These are phyloP conservation scores for Brenthis hecate DNA, from an alignment of 2,888 invertebrate species.

Conservation along the genomic window DNA sequence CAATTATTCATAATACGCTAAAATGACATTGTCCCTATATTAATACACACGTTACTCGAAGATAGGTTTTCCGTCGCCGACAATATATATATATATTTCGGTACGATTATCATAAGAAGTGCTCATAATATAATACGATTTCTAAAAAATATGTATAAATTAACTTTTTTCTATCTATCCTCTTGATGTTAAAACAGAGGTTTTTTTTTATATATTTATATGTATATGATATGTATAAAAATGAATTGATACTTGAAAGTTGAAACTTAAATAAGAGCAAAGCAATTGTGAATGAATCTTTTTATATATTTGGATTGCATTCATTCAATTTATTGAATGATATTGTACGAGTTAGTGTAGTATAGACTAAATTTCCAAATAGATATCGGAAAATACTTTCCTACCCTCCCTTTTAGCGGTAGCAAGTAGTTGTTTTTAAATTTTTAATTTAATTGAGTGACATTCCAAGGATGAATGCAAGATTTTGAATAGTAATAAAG, in stretches of 20 bases:
- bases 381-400: background rate
- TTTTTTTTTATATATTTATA: too few species aligned
- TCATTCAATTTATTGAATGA: background rate
- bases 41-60: too few species aligned
- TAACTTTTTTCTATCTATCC: too few species aligned
- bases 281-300: background rate
- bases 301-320: slow-evolving; percentile 9
- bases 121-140: too few species aligned
- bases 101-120: too few species aligned
- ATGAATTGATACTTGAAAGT: background rate
- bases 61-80: too few species aligned
- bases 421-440: background rate
- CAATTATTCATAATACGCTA: too few species aligned
- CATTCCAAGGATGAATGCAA: background rate
- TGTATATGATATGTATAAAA: slow-evolving; percentile 1
- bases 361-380: background rate
- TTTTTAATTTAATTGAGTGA: background rate
- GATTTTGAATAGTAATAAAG: background rate
- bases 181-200: too few species aligned
- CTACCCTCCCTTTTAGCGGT: background rate
- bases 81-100: too few species aligned
- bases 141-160: too few species aligned
- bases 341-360: slow-evolving; percentile 1
- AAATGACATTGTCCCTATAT: too few species aligned
- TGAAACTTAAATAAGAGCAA: slow-evolving; percentile 1